Evolutionary conservation across 2,113 vertebrate species (phyloP).

Genomic region (Pontoporia blainvillei): DNA sequence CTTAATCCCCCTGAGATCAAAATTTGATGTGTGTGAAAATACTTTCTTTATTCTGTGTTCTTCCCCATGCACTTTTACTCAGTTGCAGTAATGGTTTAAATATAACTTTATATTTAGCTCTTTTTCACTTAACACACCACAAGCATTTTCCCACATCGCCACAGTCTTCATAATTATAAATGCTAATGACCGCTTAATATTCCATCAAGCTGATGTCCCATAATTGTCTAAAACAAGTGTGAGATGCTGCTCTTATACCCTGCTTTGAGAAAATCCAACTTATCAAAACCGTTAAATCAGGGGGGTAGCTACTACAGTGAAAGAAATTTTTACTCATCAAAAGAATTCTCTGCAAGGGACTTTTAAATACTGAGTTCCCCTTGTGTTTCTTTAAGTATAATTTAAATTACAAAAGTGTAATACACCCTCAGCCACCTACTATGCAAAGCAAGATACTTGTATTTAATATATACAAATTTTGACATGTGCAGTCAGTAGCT

Average conservation of each 20-base stretch:
- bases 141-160: neutral
- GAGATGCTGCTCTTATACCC: neutral
- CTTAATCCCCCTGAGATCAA: slow-evolving; percentile 4
- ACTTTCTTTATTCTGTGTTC: neutral
- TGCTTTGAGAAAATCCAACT: slow-evolving; percentile 30
- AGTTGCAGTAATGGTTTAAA: neutral
- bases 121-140: slow-evolving; percentile 13
- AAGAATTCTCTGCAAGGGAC: neutral
- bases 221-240: slow-evolving; percentile 19
- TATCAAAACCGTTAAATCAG: neutral
- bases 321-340: neutral
- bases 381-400: neutral
- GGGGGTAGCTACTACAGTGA: neutral
- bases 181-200: slow-evolving; percentile 52
- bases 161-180: slow-evolving; percentile 38
- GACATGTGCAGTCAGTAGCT: neutral
- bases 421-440: neutral
- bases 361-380: slow-evolving; percentile 8
- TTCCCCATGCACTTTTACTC: neutral
- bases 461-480: neutral
- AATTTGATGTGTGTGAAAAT: neutral
- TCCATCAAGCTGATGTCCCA: neutral
- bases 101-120: slow-evolving; percentile 29
- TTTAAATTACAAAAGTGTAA: slow-evolving; percentile 4
- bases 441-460: neutral